These are phyloP conservation scores for Gnathonemus longibarbis DNA, from an alignment of 2,113 vertebrate genomes.

Conservation along the genomic window DNA sequence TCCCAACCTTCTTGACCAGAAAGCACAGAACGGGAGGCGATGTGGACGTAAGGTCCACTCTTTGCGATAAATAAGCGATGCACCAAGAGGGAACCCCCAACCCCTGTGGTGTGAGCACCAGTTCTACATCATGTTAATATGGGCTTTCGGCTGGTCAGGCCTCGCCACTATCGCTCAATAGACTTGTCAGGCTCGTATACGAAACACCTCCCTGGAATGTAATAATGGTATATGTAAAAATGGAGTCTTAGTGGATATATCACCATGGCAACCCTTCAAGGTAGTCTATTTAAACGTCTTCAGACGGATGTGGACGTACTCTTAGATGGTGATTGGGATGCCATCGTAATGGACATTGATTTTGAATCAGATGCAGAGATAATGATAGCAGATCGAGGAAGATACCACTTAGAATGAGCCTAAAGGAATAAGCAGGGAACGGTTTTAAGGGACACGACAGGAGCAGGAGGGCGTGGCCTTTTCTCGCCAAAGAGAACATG, in stretches of 20 bases:
- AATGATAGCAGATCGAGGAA: background rate
- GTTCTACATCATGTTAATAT: background rate
- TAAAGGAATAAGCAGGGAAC: constrained; percentile 2
- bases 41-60: background rate
- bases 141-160: background rate
- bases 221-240: constrained; percentile 13
- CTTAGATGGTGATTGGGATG: background rate
- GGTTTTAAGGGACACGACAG: constrained; percentile 8
- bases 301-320: background rate
- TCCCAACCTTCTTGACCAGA: background rate
- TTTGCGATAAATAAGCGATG: background rate
- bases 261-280: constrained; percentile 10
- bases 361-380: background rate
- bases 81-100: background rate
- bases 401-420: background rate
- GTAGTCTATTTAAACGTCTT: background rate
- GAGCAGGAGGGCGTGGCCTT: constrained; percentile 27
- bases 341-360: constrained; percentile 7
- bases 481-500: constrained; percentile 21
- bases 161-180: background rate
- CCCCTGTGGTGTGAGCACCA: background rate
- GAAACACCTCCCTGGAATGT: background rate
- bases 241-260: constrained; percentile 10
- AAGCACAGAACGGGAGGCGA: background rate
- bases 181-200: background rate